phyloP scores from a whole-genome alignment of 2,797 vertebrate species.

The Pipistrellus pipistrellus region DNA sequence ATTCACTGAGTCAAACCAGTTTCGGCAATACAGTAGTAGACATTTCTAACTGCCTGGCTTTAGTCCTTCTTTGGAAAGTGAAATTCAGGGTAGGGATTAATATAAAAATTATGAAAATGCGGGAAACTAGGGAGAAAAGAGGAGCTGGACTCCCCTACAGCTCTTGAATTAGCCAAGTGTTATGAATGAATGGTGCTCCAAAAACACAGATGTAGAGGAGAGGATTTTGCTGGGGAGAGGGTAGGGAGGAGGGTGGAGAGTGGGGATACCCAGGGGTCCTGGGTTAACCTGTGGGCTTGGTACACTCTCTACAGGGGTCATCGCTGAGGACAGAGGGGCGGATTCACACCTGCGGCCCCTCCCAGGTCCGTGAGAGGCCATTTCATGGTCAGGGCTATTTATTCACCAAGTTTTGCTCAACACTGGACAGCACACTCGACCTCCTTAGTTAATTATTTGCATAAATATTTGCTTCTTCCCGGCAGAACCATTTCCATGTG shows the following conservation, averaged over 20 bases:
- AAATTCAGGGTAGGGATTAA: background rate
- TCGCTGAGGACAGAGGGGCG: background rate
- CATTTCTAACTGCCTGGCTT: background rate
- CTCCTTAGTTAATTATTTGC: constrained; percentile 61
- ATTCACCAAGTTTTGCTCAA: constrained; percentile 23
- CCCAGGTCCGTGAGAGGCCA: background rate
- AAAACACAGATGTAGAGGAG: background rate
- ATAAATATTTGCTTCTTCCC: constrained; percentile 66
- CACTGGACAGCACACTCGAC: background rate
- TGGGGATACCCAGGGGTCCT: background rate
- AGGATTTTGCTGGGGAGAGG: background rate
- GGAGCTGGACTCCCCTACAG: background rate
- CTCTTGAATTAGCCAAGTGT: background rate
- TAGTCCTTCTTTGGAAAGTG: background rate
- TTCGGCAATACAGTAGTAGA: background rate
- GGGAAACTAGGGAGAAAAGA: background rate
- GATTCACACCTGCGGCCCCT: background rate
- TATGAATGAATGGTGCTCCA: background rate
- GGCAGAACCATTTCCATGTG: constrained; percentile 28
- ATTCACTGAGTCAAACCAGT: too few species aligned
- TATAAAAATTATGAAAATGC: background rate
- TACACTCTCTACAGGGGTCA: background rate
- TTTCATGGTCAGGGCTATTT: background rate
- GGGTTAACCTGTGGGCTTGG: background rate
- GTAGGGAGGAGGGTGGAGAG: background rate